phyloP scores from a whole-genome alignment of 1,140 invertebrate species.

The Steinernema feltiae region DNA sequence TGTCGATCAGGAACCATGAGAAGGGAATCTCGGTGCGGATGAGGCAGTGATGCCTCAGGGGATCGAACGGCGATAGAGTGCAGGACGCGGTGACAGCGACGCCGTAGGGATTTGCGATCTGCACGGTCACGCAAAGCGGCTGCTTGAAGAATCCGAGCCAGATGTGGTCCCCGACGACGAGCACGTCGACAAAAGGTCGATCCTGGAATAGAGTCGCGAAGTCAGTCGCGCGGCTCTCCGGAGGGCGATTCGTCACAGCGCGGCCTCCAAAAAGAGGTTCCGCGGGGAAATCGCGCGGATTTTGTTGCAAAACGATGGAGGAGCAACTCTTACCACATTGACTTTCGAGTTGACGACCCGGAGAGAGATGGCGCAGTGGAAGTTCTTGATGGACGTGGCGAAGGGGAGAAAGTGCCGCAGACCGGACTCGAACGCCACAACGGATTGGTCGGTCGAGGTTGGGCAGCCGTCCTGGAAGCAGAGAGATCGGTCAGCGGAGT shows the following conservation, averaged over 20 bases:
- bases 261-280: too few species aligned
- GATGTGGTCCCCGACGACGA: conserved; percentile 24
- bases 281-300: neutral
- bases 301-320: too few species aligned
- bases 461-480: neutral
- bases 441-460: neutral
- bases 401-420: neutral
- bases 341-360: conserved; percentile 4
- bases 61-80: neutral
- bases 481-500: neutral
- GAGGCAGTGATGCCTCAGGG: conserved; percentile 21
- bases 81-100: conserved; percentile 24
- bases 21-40: conserved; percentile 35
- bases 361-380: conserved; percentile 7
- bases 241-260: neutral
- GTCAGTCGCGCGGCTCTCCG: neutral
- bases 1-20: conserved; percentile 27
- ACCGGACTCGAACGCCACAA: neutral
- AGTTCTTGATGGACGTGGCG: neutral
- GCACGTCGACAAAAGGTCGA: conserved; percentile 34
- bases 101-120: conserved; percentile 28
- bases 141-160: conserved; percentile 23
- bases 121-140: conserved; percentile 27
- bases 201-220: conserved; percentile 21
- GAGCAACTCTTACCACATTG: conserved; percentile 11